These are phyloP conservation scores for Austrolebias charrua DNA, from an alignment of 2,797 vertebrate species.

Conservation along the genomic window DNA sequence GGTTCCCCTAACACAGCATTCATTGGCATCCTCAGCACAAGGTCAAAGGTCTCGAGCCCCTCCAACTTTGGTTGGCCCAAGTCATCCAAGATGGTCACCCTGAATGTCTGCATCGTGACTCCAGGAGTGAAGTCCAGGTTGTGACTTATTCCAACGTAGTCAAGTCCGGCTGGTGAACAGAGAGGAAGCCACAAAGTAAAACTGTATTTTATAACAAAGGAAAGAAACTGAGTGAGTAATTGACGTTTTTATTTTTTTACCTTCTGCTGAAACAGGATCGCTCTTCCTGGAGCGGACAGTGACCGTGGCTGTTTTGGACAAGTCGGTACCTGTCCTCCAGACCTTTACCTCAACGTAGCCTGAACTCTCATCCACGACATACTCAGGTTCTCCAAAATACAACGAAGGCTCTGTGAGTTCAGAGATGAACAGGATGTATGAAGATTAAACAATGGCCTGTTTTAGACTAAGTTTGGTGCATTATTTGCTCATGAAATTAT, in stretches of 20 bases:
- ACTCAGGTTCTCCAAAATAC: constrained; percentile 83
- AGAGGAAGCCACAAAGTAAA: constrained; percentile 6
- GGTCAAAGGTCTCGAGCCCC: constrained; percentile 85
- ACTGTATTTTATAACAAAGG: not conserved
- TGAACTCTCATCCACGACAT: constrained; percentile 80
- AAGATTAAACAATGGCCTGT: not conserved
- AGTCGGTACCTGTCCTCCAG: constrained; percentile 86
- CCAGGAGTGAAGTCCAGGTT: constrained; percentile 87
- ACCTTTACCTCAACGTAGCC: constrained; percentile 84
- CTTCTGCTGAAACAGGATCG: constrained; percentile 85
- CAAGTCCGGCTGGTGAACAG: constrained; percentile 80
- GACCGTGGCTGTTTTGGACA: constrained; percentile 85
- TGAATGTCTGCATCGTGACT: constrained; percentile 84
- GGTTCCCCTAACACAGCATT: constrained; percentile 85
- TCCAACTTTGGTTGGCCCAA: constrained; percentile 85
- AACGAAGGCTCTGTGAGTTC: constrained; percentile 79
- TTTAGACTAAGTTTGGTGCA: not conserved
- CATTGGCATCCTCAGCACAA: constrained; percentile 84
- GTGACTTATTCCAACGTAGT: constrained; percentile 85
- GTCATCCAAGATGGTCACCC: constrained; percentile 85
- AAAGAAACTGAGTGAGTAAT: not conserved
- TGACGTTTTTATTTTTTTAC: constrained; percentile 58
- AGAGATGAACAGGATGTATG: constrained; percentile 1
- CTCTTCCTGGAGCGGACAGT: constrained; percentile 83
- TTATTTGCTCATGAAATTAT: not conserved